Percentiles rank a stretch among this genome's conserved stretches.
These are phyloP conservation scores for Ypsolopha scabrella DNA, from an alignment of 2,888 invertebrate genomes.

Conservation along the genomic window DNA sequence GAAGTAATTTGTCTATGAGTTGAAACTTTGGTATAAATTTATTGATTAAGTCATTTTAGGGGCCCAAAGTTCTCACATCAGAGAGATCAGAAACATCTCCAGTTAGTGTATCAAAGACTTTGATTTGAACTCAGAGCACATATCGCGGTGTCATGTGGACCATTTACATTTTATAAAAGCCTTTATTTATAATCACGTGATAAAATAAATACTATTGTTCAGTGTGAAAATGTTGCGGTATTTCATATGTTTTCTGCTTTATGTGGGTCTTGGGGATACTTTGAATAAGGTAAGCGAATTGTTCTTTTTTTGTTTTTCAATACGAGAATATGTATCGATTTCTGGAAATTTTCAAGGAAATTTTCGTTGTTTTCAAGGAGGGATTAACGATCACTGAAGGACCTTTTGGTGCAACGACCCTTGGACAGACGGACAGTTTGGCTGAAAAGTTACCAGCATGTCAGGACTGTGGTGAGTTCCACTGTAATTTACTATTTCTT, in stretches of 20 bases:
- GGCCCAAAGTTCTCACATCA: slow-evolving; percentile 39
- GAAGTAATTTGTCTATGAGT: too few relatives aligned
- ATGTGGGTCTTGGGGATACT: slow-evolving; percentile 23
- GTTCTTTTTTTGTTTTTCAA: too few relatives aligned
- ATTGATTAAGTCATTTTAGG: slow-evolving; percentile 36
- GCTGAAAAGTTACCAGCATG: slow-evolving; percentile 26
- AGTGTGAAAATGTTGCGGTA: slow-evolving; percentile 30
- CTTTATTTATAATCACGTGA: slow-evolving; percentile 9
- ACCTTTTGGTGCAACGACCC: slow-evolving; percentile 12
- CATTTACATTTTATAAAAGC: slow-evolving; percentile 10
- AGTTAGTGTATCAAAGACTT: slow-evolving; percentile 58
- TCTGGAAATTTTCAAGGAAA: not conserved
- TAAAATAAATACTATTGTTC: slow-evolving; percentile 7
- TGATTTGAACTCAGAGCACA: slow-evolving; percentile 39
- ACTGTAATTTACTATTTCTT: not conserved
- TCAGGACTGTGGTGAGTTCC: slow-evolving; percentile 43
- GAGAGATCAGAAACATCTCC: slow-evolving; percentile 44
- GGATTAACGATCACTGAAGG: slow-evolving; percentile 19
- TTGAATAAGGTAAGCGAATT: slow-evolving; percentile 32
- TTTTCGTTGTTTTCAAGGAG: slow-evolving; percentile 17
- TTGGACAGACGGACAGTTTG: not conserved
- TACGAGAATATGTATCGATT: slow-evolving; percentile 5
- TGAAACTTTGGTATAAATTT: too few relatives aligned
- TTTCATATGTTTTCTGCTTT: slow-evolving; percentile 29
- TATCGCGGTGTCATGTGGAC: slow-evolving; percentile 18